Base-by-base conservation (phyloP, 2,797 vertebrate species). In the Arctocebus calabarensis region DNA sequence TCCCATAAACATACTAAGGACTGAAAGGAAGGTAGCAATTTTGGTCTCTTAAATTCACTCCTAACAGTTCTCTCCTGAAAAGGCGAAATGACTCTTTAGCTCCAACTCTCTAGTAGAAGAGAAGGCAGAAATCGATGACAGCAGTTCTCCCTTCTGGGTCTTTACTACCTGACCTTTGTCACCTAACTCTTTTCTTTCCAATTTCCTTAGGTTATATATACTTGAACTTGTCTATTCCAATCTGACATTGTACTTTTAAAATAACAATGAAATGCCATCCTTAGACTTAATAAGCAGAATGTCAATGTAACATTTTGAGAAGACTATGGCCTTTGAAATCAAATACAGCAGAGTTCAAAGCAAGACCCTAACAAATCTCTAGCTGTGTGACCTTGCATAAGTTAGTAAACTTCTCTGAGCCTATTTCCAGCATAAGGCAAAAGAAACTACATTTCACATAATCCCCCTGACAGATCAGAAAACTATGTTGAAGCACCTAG, bases 181-280 rank as follows among this genome's bases (percentile, higher is more conserved):
- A 78, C 32, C 13, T 62, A 37, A 16, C 34, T 61, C 64, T 61
- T 81, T 52, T 84, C 61, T 90, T 93, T 84, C 55, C 45, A 48
- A 19, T 82, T 90, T 86, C 37, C 12, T 84, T 19, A 40, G 37
- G 59, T 1, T 86, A 45, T 78, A 90, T 64, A 52, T 19, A 48
- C 32, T 82, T 93, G 73, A 89, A 70, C 74, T 83, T 83, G 73
- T 90, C 84, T 88, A 61, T 57, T 93, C 45, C 40, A 81, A 61
- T 61, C 14, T 83, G 27, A 94, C 43, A 91, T 68, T 5, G 8
- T 1, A 55, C 45, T 68, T 96, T 90, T 70, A 90, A 96, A 96
- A 87, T 88, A 93, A 90, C 96, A 96, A 90, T 75, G 25, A 87
- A 95, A 92, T 84, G 19, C 5, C 43, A 40, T 74, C 82, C 48